These are phyloP conservation scores for Eunapius fragilis DNA, from an alignment of 37 sponge, comb jelly and placozoan genomes.

Conservation along the genomic window DNA sequence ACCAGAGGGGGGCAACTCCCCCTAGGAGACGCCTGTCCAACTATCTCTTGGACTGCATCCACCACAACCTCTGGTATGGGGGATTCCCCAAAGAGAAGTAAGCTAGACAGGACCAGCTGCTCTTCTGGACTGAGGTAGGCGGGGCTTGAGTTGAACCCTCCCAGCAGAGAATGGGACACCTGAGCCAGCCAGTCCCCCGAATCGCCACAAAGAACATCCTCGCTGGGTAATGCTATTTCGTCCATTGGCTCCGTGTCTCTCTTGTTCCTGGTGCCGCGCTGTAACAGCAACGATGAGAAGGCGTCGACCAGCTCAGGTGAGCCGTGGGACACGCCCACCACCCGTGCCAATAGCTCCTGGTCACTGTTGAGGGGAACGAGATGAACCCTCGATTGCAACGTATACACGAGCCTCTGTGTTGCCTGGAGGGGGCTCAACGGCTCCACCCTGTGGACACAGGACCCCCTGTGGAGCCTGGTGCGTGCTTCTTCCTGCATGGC, in stretches of 20 bases:
- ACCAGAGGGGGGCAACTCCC: not conserved
- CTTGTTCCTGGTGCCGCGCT: conserved; percentile 2
- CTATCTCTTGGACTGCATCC: conserved; percentile 4
- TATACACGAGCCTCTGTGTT: conserved; percentile 57
- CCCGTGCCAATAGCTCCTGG: conserved; percentile 29
- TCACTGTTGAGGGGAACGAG: conserved; percentile 50
- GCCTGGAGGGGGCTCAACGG: conserved; percentile 38
- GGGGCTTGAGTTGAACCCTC: not conserved
- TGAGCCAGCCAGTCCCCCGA: not conserved
- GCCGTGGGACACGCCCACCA: conserved; percentile 32
- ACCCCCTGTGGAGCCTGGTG: conserved; percentile 21
- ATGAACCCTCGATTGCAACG: conserved; percentile 1
- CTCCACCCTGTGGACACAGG: not conserved
- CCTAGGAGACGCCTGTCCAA: not conserved
- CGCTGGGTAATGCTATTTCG: not conserved
- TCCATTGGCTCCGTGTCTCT: not conserved
- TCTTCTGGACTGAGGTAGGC: conserved; percentile 25
- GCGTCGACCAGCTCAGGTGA: conserved; percentile 34
- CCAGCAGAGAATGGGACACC: not conserved
- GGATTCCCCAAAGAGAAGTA: conserved; percentile 21
- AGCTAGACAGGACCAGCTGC: conserved; percentile 14
- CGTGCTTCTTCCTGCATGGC: conserved; percentile 12
- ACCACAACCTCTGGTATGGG: conserved; percentile 29
- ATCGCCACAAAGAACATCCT: not conserved
- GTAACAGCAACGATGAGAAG: conserved; percentile 15